Percentiles rank a stretch among this genome's conserved stretches.
These are phyloP conservation scores for Coracopsis vasa DNA, from an alignment of 2,113 vertebrate genomes.

Conservation along the genomic window DNA sequence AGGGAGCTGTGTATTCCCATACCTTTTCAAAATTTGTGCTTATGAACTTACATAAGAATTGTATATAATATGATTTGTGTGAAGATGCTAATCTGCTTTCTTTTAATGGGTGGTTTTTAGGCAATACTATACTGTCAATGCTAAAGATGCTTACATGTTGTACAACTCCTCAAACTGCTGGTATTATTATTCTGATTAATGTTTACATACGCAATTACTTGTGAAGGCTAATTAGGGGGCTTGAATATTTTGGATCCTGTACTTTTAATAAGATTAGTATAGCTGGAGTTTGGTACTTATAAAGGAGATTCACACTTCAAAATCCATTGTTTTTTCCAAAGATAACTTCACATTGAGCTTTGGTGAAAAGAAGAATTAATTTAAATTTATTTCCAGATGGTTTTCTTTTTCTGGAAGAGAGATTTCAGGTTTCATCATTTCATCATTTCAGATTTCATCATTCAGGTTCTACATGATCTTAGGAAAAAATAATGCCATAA, in stretches of 20 bases:
- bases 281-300: not conserved
- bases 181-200: not conserved
- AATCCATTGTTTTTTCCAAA: conserved; percentile 20
- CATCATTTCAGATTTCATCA: not conserved
- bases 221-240: not conserved
- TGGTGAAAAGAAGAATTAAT: conserved; percentile 13
- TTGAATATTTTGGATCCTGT: not conserved
- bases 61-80: not conserved
- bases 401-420: conserved; percentile 33
- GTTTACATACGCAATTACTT: not conserved
- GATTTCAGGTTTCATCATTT: not conserved
- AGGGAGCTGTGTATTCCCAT: not conserved
- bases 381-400: conserved; percentile 48
- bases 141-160: not conserved
- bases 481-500: not conserved
- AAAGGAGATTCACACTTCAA: conserved; percentile 31
- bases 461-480: not conserved
- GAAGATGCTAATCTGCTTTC: not conserved
- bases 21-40: not conserved
- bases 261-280: not conserved
- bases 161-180: not conserved
- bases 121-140: not conserved
- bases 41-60: not conserved
- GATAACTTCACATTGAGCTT: not conserved
- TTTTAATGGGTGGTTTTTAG: not conserved